Base-by-base conservation (phyloP, 2,797 vertebrate species). In the Bryconaethiops microstoma region DNA sequence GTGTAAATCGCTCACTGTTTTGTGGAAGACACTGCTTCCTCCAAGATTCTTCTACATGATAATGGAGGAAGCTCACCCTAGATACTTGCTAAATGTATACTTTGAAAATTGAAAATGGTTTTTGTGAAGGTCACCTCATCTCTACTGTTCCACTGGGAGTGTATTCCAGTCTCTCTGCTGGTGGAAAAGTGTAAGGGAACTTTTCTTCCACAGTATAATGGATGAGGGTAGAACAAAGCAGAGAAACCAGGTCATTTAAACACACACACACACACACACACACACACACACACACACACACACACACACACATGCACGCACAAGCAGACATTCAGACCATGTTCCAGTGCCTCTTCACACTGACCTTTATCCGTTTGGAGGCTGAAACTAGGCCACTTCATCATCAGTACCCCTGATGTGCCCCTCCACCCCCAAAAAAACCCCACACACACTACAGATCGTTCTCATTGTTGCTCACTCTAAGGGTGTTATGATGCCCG, bases 201-300 rank as follows among this genome's bases (percentile, higher is more conserved):
- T 39, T 64, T 64, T 35, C 23, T 88, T 87, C 87, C 54, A 48
- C 35, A 84, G 84, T 77, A 82, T 80, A 82, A 87, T 86, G 81
- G 87, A 87, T 85, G 79, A 71, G 64, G 7, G 14, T 23, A 42
- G 52, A 70, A 40, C 45, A 67, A 67, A 77, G 40, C 60, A 23
- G 25, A 83, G 88, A 81, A 85, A 76, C 25, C 42, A 76, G 84
- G 78, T 76, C 68, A 69, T 57, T 70, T 39, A 64, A 8, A 35
- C n/a, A 48, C 52, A 25, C 55, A 25, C 60, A 39, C 65, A 25
- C 69, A 48, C 35, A 72, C 60, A 50, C 39, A 6, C 52, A 65
- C 6, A 59, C 55, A 25, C 62, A 48, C 16, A 55, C 50, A 45
- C 29, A 7, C 52, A n/a, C n/a, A n/a, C n/a, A n/a, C n/a, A n/a